These are phyloP conservation scores for Hirtodrosophila cameraria DNA, from an alignment of 2,888 invertebrate genomes.

Conservation along the genomic window DNA sequence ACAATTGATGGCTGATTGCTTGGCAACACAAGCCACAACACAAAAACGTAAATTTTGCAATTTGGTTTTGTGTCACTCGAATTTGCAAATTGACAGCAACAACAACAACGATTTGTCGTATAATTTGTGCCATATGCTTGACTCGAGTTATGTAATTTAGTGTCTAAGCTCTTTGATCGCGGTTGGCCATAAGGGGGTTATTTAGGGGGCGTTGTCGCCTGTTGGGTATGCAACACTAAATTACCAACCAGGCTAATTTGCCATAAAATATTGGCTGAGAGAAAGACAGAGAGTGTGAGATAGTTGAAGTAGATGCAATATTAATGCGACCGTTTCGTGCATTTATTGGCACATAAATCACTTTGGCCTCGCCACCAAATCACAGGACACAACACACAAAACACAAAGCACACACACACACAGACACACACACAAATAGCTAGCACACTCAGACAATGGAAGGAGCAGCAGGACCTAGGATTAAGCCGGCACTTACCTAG, in stretches of 20 bases:
- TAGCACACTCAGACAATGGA: not conserved
- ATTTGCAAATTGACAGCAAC: conserved; percentile 61
- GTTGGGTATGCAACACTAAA: conserved; percentile 60
- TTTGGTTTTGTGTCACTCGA: conserved; percentile 37
- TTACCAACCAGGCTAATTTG: conserved; percentile 65
- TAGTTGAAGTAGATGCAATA: conserved; percentile 55
- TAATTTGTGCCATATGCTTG: conserved; percentile 58
- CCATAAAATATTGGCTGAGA: conserved; percentile 43
- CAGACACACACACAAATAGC: not conserved
- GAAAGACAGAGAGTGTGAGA: not conserved
- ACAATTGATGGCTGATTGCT: conserved; percentile 71
- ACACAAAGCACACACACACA: conserved; percentile 14
- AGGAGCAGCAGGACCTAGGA: conserved; percentile 33
- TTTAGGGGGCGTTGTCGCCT: conserved; percentile 27
- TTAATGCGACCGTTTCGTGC: conserved; percentile 63
- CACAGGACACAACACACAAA: no score
- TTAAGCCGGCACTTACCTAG: conserved; percentile 68
- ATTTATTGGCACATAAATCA: conserved; percentile 73
- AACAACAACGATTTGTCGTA: conserved; percentile 51
- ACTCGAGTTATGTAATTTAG: conserved; percentile 54
- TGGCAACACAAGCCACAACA: conserved; percentile 15
- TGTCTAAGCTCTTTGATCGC: not conserved
- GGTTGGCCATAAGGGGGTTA: not conserved
- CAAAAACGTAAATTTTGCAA: conserved; percentile 42
- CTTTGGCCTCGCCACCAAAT: conserved; percentile 51